Base-by-base conservation (phyloP, 2,888 invertebrate species). In the Hypomecis punctinalis region DNA sequence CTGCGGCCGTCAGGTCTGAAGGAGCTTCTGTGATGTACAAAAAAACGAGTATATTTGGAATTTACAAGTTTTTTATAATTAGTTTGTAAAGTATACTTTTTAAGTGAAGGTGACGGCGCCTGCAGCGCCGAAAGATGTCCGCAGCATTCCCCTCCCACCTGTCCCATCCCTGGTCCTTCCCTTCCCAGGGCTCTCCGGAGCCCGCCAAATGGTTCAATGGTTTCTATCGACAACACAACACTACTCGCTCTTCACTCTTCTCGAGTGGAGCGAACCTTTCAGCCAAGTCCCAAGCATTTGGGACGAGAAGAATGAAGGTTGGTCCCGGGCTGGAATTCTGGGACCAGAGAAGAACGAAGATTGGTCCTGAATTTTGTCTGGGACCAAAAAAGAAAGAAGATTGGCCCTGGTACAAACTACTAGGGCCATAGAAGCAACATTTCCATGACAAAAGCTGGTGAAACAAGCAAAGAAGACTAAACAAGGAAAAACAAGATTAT, bases 61-160 rank as follows among this genome's bases (percentile, higher is more conserved):
- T 90, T 91, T 92, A 93, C 91, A 92, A 91, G 90, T 90, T 91
- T 93, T 91, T 93, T 91, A 91, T 91, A 91, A 90, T 92, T 91
- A 91, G 91, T 91, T 90, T 87, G 88, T 90, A 91, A 88, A 87
- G 85, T 88, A 87, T 90, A 90, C 85, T 65, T 88, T 81, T 88
- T 92, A 92, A 92, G 91, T 86, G 86, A 90, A 91, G 89, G 83
- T 86, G 85, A 81, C 75, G 69, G 71, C 76, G 76, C 76, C 78
- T 82, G 56, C 77, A 79, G 81, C 78, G 77, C 79, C 77, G 75
- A 71, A 71, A 73, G 82, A 81, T 83, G 85, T 81, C 86, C 88
- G 90, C 91, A 89, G 91, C 88, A 69, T 74, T 67, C 85, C 83
- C 77, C 67, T 77, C 84, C 84, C 77, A 73, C 78, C 82, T 70